Percentiles rank a stretch among this genome's conserved stretches.
These are phyloP conservation scores for Drosophila kikkawai DNA, from an alignment of 1,140 invertebrate genomes.

Conservation along the genomic window DNA sequence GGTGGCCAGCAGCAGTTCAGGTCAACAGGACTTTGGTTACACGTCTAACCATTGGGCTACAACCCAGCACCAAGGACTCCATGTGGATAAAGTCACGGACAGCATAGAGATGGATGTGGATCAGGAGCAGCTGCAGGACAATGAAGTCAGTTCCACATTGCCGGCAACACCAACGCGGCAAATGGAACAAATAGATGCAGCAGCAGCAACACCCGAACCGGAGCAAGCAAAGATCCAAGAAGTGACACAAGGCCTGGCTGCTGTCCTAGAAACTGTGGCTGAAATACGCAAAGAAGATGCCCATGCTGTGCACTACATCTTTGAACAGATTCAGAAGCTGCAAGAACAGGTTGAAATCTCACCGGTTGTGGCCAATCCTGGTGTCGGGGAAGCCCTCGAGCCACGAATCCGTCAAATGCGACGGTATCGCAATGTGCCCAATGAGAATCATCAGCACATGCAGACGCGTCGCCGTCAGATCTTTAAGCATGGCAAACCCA, in stretches of 20 bases:
- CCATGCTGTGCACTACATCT: slow-evolving; percentile 46
- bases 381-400: slow-evolving; percentile 5
- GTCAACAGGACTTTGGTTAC: slow-evolving; percentile 30
- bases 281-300: slow-evolving; percentile 53
- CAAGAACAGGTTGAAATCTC: slow-evolving; percentile 37
- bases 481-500: slow-evolving; percentile 56
- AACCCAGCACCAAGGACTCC: neutral
- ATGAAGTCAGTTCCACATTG: slow-evolving; percentile 67
- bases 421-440: slow-evolving; percentile 75
- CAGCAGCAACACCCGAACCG: neutral
- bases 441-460: slow-evolving; percentile 78
- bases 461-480: slow-evolving; percentile 66
- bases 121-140: slow-evolving; percentile 55
- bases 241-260: slow-evolving; percentile 3
- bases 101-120: neutral
- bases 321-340: slow-evolving; percentile 48
- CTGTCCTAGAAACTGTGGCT: slow-evolving; percentile 29
- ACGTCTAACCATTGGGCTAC: slow-evolving; percentile 9
- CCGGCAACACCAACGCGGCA: slow-evolving; percentile 47
- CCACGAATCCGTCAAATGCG: slow-evolving; percentile 55
- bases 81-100: neutral
- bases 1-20: slow-evolving; percentile 37
- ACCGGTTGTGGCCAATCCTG: neutral
- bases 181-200: neutral
- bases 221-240: neutral